These are phyloP conservation scores for Hylaea fasciaria DNA, from an alignment of 2,888 invertebrate species.

Conservation along the genomic window DNA sequence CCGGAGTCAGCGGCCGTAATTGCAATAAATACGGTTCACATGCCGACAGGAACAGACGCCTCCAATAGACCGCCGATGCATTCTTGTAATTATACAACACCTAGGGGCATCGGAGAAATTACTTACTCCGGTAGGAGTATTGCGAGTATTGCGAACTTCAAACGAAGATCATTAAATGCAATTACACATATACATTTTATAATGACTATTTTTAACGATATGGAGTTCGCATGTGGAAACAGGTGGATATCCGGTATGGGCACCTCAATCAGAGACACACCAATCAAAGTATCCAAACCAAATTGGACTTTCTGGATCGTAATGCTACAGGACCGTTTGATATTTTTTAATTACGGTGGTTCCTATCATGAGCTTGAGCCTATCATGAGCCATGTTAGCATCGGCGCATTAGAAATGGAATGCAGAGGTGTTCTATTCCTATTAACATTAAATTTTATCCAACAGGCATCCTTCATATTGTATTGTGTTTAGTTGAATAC, in stretches of 20 bases:
- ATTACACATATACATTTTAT: too few species aligned
- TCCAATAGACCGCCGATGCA: slow-evolving; percentile 60
- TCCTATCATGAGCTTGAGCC: background rate
- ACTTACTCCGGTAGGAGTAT: slow-evolving; percentile 41
- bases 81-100: slow-evolving; percentile 72
- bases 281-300: too few species aligned
- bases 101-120: slow-evolving; percentile 48
- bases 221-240: too few species aligned
- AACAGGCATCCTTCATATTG: slow-evolving; percentile 41
- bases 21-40: slow-evolving; percentile 78
- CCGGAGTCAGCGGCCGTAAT: slow-evolving; percentile 70
- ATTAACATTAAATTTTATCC: slow-evolving; percentile 36
- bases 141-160: slow-evolving; percentile 10
- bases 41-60: slow-evolving; percentile 68
- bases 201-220: too few species aligned
- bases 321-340: background rate
- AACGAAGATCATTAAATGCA: too few species aligned
- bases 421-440: slow-evolving; percentile 15
- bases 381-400: slow-evolving; percentile 12
- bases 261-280: too few species aligned
- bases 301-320: too few species aligned
- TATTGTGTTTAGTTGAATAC: slow-evolving; percentile 48
- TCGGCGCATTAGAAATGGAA: slow-evolving; percentile 8
- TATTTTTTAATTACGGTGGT: background rate
- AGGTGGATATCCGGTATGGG: too few species aligned